phyloP scores from a whole-genome alignment of 2,888 invertebrate species.

The Isotomurus palustris region DNA sequence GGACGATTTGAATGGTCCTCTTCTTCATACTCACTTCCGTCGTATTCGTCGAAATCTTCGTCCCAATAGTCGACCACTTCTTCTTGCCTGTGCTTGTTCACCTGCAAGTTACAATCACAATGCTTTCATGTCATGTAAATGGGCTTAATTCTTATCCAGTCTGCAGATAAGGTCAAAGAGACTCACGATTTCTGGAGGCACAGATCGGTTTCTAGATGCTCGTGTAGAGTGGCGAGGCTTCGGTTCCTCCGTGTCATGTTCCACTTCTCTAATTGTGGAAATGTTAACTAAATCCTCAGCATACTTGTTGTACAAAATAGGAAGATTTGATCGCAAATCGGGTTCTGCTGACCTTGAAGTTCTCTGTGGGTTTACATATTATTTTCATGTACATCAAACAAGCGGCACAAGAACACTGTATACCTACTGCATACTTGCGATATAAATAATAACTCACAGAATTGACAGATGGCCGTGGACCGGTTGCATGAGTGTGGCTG shows the following conservation, averaged over 20 bases:
- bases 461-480: not conserved
- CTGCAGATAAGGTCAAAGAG: slow-evolving; percentile 15
- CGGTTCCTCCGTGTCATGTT: slow-evolving; percentile 47
- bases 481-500: slow-evolving; percentile 13
- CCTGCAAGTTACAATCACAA: slow-evolving; percentile 11
- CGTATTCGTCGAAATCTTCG: slow-evolving; percentile 54
- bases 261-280: slow-evolving; percentile 50
- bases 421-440: too few relatives aligned
- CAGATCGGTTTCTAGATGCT: slow-evolving; percentile 35
- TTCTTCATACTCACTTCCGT: slow-evolving; percentile 54
- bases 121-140: too few relatives aligned
- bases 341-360: slow-evolving; percentile 45
- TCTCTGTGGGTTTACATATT: slow-evolving; percentile 22
- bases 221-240: slow-evolving; percentile 3
- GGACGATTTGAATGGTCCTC: slow-evolving; percentile 58
- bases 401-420: too few relatives aligned
- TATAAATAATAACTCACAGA: too few relatives aligned
- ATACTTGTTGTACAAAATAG: slow-evolving; percentile 67
- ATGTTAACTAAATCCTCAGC: slow-evolving; percentile 50
- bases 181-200: slow-evolving; percentile 30
- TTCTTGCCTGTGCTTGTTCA: slow-evolving; percentile 52
- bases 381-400: too few relatives aligned
- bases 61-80: slow-evolving; percentile 54
- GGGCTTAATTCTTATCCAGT: too few relatives aligned
- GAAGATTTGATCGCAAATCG: slow-evolving; percentile 47